phyloP scores from a whole-genome alignment of 2,888 invertebrate genomes.

The Mantis religiosa region DNA sequence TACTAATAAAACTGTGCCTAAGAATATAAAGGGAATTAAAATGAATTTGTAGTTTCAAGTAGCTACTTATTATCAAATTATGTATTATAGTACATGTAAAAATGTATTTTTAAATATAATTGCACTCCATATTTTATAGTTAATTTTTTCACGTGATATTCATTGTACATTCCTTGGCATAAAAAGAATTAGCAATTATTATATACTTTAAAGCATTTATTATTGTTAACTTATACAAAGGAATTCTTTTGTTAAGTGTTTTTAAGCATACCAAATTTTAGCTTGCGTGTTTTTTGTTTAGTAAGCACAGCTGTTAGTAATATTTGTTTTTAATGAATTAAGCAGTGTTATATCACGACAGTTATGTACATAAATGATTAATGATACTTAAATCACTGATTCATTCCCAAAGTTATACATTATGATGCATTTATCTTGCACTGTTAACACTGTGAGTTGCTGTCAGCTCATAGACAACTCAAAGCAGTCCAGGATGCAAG shows the following conservation, averaged over 20 bases:
- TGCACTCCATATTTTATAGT: background rate
- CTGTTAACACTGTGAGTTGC: too few species aligned
- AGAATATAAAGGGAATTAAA: background rate
- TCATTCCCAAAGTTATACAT: too few species aligned
- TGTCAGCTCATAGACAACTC: too few species aligned
- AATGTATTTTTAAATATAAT: background rate
- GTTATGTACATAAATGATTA: too few species aligned
- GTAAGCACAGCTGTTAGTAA: background rate
- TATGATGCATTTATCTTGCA: too few species aligned
- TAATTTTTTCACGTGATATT: background rate
- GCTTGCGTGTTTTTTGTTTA: background rate
- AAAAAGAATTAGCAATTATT: background rate
- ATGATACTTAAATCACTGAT: too few species aligned
- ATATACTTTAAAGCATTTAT: background rate
- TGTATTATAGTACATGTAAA: background rate
- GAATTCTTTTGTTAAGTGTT: background rate
- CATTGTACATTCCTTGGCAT: background rate
- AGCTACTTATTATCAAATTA: background rate
- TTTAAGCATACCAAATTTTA: background rate
- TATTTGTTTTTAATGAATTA: background rate
- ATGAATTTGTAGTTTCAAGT: background rate
- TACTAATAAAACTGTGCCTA: background rate
- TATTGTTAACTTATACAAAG: background rate
- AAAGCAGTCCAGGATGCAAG: too few species aligned
- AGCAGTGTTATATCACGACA: background rate